Evolutionary conservation across 2,888 invertebrate species (phyloP).

Genomic region (Drosophila mulleri): DNA sequence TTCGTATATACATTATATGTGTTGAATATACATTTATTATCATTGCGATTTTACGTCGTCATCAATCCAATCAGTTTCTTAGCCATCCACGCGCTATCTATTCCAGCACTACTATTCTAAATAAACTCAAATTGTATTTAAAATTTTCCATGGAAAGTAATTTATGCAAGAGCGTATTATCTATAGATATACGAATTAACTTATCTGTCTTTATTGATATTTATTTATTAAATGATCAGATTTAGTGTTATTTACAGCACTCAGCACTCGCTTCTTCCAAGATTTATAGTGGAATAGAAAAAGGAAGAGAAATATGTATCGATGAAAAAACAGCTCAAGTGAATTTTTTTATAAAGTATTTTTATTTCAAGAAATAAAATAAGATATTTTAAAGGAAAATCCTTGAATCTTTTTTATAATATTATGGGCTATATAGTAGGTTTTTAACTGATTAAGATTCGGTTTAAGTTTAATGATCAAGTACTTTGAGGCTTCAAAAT

Average conservation of each 20-base stretch:
- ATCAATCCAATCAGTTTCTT: neutral
- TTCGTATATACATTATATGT: neutral
- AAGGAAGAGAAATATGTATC: neutral
- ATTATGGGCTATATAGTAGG: neutral
- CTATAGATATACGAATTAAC: neutral
- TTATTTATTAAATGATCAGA: neutral
- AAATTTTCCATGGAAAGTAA: constrained; percentile 9
- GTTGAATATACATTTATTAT: neutral
- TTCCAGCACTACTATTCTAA: neutral
- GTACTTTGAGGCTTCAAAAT: neutral
- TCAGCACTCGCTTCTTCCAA: neutral
- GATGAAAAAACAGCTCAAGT: neutral
- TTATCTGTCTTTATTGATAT: neutral
- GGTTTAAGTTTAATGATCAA: neutral
- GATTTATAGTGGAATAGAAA: neutral
- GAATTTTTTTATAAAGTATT: no score
- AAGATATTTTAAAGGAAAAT: neutral
- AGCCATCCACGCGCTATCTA: neutral
- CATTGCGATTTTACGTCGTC: constrained; percentile 1
- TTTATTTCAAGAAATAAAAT: neutral
- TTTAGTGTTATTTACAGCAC: neutral
- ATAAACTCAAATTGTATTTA: neutral
- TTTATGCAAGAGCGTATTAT: neutral
- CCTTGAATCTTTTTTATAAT: neutral
- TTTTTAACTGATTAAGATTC: neutral